These are phyloP conservation scores for Chiroxiphia lanceolata DNA, from an alignment of 2,797 vertebrate species.

Conservation along the genomic window DNA sequence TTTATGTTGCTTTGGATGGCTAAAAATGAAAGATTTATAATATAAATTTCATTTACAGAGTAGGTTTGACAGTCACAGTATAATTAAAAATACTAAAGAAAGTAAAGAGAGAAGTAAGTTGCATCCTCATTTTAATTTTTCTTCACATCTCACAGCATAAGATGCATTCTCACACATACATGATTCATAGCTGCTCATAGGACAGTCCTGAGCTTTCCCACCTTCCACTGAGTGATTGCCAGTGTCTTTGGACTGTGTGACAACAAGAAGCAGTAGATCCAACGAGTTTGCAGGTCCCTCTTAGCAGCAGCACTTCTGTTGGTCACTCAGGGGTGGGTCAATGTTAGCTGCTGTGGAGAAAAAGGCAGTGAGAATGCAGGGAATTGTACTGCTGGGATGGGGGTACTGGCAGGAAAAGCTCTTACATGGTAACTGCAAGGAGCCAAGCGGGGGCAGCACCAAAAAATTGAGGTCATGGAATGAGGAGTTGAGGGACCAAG, in stretches of 20 bases:
- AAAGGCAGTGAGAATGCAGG: neutral
- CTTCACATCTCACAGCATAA: neutral
- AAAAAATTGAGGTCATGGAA: accelerated
- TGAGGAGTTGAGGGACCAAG: neutral
- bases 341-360: neutral
- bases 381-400: neutral
- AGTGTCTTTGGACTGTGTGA: neutral
- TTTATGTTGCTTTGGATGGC: neutral
- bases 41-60: neutral
- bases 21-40: neutral
- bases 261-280: neutral
- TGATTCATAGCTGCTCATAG: neutral
- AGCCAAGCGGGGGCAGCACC: neutral
- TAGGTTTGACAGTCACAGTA: neutral
- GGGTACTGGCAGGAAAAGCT: neutral
- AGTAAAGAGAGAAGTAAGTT: neutral
- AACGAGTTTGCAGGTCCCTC: neutral
- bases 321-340: neutral
- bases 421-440: neutral
- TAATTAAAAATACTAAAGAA: neutral
- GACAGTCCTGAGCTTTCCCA: neutral
- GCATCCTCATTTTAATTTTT: neutral
- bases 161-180: neutral
- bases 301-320: neutral
- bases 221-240: neutral